Percentiles rank a stretch among this genome's conserved stretches.
phyloP scores from a whole-genome alignment of 2,797 vertebrate species.

The Trichosurus vulpecula region DNA sequence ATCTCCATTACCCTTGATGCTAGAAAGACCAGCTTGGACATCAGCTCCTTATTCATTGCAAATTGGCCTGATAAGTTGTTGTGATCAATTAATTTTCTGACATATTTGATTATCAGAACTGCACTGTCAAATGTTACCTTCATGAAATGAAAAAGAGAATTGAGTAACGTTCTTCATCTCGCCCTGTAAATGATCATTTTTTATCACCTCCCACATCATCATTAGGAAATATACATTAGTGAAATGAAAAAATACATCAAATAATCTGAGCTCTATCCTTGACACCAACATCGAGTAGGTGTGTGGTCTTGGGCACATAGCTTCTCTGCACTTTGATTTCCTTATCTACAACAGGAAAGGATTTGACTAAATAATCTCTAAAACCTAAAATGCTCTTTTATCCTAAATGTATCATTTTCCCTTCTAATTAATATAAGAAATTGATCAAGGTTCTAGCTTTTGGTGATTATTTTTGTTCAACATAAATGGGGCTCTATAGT shows the following conservation, averaged over 20 bases:
- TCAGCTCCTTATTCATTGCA: slow-evolving; percentile 58
- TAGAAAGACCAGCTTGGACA: slow-evolving; percentile 79
- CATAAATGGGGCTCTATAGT: neutral
- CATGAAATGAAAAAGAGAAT: neutral
- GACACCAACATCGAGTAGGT: neutral
- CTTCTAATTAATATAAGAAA: neutral
- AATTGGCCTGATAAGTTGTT: neutral
- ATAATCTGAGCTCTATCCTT: neutral
- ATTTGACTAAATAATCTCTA: neutral
- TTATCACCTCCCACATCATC: neutral
- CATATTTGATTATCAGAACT: slow-evolving; percentile 71
- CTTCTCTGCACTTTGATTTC: neutral
- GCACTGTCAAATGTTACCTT: slow-evolving; percentile 85
- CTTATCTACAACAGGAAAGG: neutral
- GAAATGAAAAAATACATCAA: neutral
- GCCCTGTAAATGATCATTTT: neutral
- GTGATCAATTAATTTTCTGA: slow-evolving; percentile 61
- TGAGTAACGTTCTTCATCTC: neutral
- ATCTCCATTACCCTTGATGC: slow-evolving; percentile 83
- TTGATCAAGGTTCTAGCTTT: neutral
- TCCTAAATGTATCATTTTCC: neutral
- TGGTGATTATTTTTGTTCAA: neutral
- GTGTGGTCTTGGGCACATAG: neutral
- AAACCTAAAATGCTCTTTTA: neutral
- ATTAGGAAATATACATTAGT: neutral